phyloP scores from a whole-genome alignment of 1,140 invertebrate genomes.

The Liolophura sinensis region DNA sequence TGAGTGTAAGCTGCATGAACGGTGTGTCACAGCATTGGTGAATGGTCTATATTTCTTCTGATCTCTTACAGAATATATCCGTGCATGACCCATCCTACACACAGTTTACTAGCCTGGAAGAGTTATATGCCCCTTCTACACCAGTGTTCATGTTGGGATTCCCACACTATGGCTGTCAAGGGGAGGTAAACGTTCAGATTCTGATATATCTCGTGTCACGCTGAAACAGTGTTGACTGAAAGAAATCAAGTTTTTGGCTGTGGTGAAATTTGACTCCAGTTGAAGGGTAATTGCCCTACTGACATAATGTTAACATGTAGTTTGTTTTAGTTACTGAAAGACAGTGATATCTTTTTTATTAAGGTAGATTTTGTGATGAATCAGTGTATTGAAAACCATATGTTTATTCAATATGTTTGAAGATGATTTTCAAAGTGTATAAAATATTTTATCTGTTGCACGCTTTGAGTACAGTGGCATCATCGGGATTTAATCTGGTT shows the following conservation, averaged over 20 bases:
- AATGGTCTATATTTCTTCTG: constrained; percentile 1
- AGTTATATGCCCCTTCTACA: constrained; percentile 72
- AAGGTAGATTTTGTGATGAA: constrained; percentile 1
- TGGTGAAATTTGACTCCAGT: background rate
- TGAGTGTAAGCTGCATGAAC: too few species aligned
- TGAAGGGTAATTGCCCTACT: background rate
- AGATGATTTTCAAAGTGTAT: too few species aligned
- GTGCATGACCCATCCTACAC: constrained; percentile 57
- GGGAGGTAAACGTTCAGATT: constrained; percentile 64
- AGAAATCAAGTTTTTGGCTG: too few species aligned
- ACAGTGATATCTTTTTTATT: too few species aligned
- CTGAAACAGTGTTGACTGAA: too few species aligned
- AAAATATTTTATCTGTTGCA: too few species aligned
- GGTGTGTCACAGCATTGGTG: background rate
- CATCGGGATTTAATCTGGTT: too few species aligned
- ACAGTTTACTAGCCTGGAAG: constrained; percentile 65
- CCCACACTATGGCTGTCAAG: constrained; percentile 79
- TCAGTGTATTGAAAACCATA: constrained; percentile 6
- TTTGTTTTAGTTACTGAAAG: too few species aligned
- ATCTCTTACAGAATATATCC: constrained; percentile 61
- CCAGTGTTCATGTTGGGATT: constrained; percentile 77
- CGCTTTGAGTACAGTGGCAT: too few species aligned
- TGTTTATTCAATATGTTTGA: too few species aligned
- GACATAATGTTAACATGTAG: too few species aligned
- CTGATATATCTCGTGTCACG: too few species aligned